phyloP scores from a whole-genome alignment of 2,797 vertebrate species.

The Diceros bicornis region DNA sequence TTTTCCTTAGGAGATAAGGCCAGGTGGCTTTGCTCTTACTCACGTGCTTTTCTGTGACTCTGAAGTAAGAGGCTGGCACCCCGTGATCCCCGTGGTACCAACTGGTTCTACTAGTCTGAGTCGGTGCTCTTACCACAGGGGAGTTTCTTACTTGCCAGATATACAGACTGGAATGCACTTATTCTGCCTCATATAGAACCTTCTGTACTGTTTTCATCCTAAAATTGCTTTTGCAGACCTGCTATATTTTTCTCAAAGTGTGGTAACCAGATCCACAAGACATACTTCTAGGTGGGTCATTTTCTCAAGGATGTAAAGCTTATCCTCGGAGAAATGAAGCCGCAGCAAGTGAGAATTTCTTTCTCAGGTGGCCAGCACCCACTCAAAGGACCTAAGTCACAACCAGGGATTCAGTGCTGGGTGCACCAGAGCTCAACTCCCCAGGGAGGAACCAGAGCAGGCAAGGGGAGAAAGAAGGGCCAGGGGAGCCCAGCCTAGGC shows the following conservation, averaged over 20 bases:
- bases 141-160: background rate
- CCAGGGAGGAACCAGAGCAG: accelerated
- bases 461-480: background rate
- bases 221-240: background rate
- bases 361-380: background rate
- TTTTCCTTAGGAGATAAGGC: background rate
- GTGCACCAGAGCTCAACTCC: background rate
- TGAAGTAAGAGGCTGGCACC: background rate
- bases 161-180: background rate
- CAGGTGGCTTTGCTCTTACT: background rate
- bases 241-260: background rate
- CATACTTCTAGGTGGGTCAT: background rate
- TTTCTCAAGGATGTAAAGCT: background rate
- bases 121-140: background rate
- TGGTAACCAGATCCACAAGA: background rate
- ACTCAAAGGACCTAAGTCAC: background rate
- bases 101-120: background rate
- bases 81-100: accelerated
- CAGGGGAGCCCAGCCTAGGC: accelerated
- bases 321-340: background rate
- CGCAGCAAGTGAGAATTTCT: background rate
- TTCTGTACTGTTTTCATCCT: background rate
- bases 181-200: background rate
- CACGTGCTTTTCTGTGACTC: background rate
- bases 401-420: background rate